Base-by-base conservation (phyloP, 2,113 vertebrate species). In the Hystrix brachyura region DNA sequence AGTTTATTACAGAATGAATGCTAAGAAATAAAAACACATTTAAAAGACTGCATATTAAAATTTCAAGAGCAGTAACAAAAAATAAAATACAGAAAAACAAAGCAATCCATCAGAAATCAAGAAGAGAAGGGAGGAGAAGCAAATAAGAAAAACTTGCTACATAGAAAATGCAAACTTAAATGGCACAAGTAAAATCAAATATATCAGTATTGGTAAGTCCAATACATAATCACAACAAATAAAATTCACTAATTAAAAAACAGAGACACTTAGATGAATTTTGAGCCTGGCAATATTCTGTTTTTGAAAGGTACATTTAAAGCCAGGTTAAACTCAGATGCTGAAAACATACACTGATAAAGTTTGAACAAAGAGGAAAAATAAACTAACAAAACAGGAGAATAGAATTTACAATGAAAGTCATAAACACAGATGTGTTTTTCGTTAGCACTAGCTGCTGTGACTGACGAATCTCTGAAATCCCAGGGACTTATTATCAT, bases 1-100 rank as follows among this genome's bases (percentile, higher is more conserved):
- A 84, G 79, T 64, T 87, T 69, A 94, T n/a, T 53, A 34, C 19
- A 84, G 94, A 96, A 94, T 87, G 15, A 80, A 97, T 94, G 74
- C 84, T 62, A 60, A 64, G 48, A 90, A 86, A 93, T 89, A 91
- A 87, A 97, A 85, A 74, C 59, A 87, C 4, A 67, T 51, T 89
- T 79, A 53, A 93, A 85, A 91, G 27, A 94, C 43, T 74, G 0
- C 53, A 78, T 82, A 80, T 85, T 83, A 76, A 94, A 90, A 95
- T 91, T 94, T 78, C 25, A 95, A 59, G 38, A 65, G 69, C 21
- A 19, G 17, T 53, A 90, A 51, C 51, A 53, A 74, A 82, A 55
- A 82, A 89, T 72, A 60, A 57, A 93, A 69, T 32, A 93, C 7
- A 95, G 67, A 82, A 84, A 95, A 94, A 4, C 25, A 93, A 96